phyloP scores from a whole-genome alignment of 2,113 vertebrate genomes.

The Gasterosteus nipponicus region DNA sequence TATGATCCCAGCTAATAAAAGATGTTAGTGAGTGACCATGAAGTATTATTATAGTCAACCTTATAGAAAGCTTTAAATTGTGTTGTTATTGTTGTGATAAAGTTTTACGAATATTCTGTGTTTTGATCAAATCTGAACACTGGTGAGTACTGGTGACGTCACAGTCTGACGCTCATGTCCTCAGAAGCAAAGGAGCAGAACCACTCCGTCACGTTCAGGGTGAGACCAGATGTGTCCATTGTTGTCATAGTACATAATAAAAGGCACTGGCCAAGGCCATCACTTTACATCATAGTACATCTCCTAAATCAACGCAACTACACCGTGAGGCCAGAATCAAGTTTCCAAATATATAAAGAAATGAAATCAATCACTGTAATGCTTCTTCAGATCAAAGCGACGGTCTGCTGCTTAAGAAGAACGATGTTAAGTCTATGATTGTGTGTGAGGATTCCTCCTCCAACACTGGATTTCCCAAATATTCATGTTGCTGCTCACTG shows the following conservation, averaged over 20 bases:
- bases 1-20: neutral
- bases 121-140: neutral
- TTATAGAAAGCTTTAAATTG: too few relatives aligned
- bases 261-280: too few relatives aligned
- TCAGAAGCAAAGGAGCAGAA: neutral
- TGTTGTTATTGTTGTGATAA: too few relatives aligned
- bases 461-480: neutral
- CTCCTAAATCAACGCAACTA: neutral
- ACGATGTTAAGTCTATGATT: neutral
- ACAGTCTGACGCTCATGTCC: neutral
- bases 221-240: neutral
- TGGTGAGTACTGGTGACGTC: neutral
- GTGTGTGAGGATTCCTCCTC: neutral
- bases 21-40: too few relatives aligned
- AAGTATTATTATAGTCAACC: neutral
- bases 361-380: neutral
- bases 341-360: neutral
- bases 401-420: neutral
- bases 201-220: neutral
- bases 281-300: neutral
- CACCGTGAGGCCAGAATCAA: neutral
- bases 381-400: neutral
- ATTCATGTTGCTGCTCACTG: slow-evolving; percentile 25
- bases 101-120: neutral
- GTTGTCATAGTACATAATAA: too few relatives aligned